Conservation (phyloP, 2,797 vertebrate genomes). For the Falco rusticolus region DNA sequence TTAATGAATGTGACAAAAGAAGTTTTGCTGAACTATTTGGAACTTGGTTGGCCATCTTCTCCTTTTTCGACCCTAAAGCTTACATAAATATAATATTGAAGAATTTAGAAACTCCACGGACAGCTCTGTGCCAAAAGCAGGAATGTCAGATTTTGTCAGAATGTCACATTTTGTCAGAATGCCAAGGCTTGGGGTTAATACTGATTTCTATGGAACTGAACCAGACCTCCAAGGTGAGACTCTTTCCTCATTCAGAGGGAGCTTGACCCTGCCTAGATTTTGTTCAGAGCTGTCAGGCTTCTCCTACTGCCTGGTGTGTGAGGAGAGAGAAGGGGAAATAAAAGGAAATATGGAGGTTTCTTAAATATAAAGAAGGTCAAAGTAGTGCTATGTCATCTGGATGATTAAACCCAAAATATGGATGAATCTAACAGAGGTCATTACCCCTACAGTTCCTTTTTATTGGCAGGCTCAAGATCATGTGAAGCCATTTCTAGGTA, state of each 20-base stretch:
- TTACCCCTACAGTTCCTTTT: background rate
- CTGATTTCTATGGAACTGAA: background rate
- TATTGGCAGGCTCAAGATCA: background rate
- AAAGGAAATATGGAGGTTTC: background rate
- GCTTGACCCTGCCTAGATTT: background rate
- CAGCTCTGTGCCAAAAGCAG: background rate
- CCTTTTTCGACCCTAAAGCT: fast-evolving
- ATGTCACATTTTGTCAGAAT: background rate
- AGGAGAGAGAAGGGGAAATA: background rate
- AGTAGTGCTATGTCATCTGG: background rate
- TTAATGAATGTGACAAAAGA: background rate
- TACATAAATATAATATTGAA: background rate
- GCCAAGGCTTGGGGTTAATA: background rate
- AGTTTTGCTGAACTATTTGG: background rate
- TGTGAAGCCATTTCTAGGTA: background rate
- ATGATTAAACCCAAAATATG: background rate
- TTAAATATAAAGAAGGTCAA: background rate
- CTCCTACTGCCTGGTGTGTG: background rate
- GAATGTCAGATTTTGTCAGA: background rate
- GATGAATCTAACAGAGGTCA: background rate
- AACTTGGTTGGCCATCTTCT: background rate
- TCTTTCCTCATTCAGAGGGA: fast-evolving
- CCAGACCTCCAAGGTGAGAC: background rate
- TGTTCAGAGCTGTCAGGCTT: background rate
- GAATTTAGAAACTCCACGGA: background rate